A percentile compares a stretch with the other conserved stretches of the same genome.
These are phyloP conservation scores for Gerris lacustris DNA, from an alignment of 2,888 invertebrate species.

Conservation along the genomic window DNA sequence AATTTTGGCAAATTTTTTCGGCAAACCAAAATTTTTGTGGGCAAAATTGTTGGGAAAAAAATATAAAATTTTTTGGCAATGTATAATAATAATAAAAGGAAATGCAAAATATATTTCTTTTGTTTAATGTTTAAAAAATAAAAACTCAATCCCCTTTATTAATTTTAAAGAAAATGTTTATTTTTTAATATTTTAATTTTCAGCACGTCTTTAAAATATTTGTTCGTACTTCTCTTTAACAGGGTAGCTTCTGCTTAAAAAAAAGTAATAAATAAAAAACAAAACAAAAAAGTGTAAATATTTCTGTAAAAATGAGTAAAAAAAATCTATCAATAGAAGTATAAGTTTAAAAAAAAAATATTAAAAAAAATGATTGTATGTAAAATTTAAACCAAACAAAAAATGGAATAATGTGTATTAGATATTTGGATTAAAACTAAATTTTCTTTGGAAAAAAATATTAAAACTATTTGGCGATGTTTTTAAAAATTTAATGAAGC, in stretches of 20 bases:
- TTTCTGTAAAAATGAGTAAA: neutral
- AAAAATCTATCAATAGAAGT: neutral
- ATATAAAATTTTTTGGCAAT: neutral
- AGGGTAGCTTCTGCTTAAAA: conserved; percentile 9
- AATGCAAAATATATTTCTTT: neutral
- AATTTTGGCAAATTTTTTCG: no score
- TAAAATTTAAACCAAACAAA: no score
- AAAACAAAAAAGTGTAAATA: neutral
- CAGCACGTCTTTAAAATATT: no score
- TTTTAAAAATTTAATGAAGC: neutral
- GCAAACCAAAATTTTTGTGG: no score
- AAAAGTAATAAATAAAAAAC: neutral
- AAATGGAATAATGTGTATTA: neutral
- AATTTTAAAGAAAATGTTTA: neutral
- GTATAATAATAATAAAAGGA: neutral
- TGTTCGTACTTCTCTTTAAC: neutral
- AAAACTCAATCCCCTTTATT: neutral
- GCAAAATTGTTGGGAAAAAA: no score
- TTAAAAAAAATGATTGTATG: neutral
- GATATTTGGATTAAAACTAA: neutral
- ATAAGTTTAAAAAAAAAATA: neutral
- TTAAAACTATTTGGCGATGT: neutral
- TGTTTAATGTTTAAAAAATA: neutral
- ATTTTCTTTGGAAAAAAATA: neutral
- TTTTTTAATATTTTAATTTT: neutral